Evolutionary conservation across 1,140 invertebrate genomes (phyloP).

Genomic region (Ceratoteleas bidentatus): DNA sequence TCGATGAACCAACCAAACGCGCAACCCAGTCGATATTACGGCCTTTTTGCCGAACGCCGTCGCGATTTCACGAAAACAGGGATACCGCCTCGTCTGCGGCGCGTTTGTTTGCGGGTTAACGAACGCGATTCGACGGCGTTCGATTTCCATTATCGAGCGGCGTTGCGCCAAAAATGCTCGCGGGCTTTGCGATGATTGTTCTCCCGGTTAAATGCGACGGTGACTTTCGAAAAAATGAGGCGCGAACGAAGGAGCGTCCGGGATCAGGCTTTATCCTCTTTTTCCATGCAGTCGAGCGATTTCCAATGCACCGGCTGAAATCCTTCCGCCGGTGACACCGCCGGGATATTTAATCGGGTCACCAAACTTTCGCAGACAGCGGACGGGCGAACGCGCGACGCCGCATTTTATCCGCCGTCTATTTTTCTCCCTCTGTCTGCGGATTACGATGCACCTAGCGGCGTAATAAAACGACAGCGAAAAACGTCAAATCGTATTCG

Average conservation of each 20-base stretch:
- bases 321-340: constrained; percentile 52
- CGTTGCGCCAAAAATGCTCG: constrained; percentile 37
- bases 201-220: constrained; percentile 14
- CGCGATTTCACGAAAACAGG: constrained; percentile 53
- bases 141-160: constrained; percentile 54
- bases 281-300: constrained; percentile 50
- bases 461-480: constrained; percentile 25
- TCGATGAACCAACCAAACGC: constrained; percentile 38
- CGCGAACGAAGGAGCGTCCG: constrained; percentile 7
- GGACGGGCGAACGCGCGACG: constrained; percentile 12
- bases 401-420: constrained; percentile 8
- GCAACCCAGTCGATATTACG: constrained; percentile 17
- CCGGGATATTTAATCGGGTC: constrained; percentile 60
- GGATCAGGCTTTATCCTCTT: constrained; percentile 35
- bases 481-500: constrained; percentile 17
- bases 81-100: constrained; percentile 24
- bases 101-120: constrained; percentile 44
- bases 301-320: constrained; percentile 50
- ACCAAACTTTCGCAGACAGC: constrained; percentile 53
- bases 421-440: constrained; percentile 19
- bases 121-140: constrained; percentile 44
- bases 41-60: constrained; percentile 26
- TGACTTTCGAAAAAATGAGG: constrained; percentile 29
- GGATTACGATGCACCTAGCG: constrained; percentile 29
- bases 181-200: constrained; percentile 45